Conservation (phyloP, 2,888 invertebrate genomes). For the Charanyca ferruginea region DNA sequence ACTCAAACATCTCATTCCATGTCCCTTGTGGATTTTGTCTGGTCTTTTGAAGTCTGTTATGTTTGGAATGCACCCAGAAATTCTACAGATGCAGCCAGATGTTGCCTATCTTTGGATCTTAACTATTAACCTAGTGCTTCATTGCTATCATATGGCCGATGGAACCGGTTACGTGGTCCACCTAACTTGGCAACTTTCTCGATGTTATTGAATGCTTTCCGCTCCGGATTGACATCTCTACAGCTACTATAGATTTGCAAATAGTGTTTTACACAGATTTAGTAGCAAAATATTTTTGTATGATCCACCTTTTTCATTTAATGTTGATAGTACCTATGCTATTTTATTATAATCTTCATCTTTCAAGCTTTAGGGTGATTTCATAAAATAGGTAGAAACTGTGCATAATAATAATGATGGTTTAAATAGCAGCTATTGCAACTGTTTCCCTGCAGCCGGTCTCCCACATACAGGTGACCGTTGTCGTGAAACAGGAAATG, state of each 20-base stretch:
- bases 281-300: background rate
- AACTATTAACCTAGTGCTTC: conserved; percentile 74
- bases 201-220: conserved; percentile 71
- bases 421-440: background rate
- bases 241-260: conserved; percentile 29
- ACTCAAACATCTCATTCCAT: background rate
- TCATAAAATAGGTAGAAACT: no score
- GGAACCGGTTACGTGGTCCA: conserved; percentile 78
- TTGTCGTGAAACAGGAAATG: conserved; percentile 53
- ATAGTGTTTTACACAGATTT: background rate
- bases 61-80: conserved; percentile 38
- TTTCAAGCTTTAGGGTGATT: background rate
- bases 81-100: conserved; percentile 44
- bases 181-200: conserved; percentile 84
- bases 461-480: conserved; percentile 38
- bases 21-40: background rate
- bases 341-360: background rate
- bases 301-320: background rate
- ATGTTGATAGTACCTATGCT: no score
- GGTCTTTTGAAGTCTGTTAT: conserved; percentile 14
- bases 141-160: conserved; percentile 76
- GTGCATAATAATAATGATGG: background rate
- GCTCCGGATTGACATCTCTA: conserved; percentile 36
- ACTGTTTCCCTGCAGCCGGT: conserved; percentile 1
- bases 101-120: conserved; percentile 53